phyloP scores from a whole-genome alignment of 2,113 vertebrate genomes.

The Procavia capensis region DNA sequence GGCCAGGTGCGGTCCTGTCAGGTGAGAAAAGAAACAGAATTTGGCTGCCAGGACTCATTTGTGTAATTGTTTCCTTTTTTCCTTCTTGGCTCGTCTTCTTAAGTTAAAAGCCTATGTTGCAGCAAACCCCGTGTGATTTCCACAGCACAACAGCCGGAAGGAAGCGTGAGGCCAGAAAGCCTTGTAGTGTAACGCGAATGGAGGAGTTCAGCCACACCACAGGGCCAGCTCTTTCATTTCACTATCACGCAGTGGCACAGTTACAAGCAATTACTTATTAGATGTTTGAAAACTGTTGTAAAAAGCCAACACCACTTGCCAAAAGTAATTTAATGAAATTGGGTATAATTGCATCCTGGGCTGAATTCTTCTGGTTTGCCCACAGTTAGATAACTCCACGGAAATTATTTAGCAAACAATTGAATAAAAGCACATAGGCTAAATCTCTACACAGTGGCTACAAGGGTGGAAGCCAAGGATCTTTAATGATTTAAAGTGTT shows the following conservation, averaged over 20 bases:
- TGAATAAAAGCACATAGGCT: conserved; percentile 55
- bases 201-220: neutral
- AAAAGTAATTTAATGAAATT: conserved; percentile 75
- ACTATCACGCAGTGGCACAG: conserved; percentile 69
- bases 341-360: conserved; percentile 64
- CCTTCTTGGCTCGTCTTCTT: conserved; percentile 43
- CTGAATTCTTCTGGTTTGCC: conserved; percentile 64
- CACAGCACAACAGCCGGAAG: conserved; percentile 53
- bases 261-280: conserved; percentile 78
- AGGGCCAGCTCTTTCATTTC: conserved; percentile 64
- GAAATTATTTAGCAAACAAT: conserved; percentile 66
- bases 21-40: conserved; percentile 52
- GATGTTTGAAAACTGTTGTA: conserved; percentile 61
- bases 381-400: conserved; percentile 60
- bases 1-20: conserved; percentile 24
- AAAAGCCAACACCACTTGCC: conserved; percentile 63
- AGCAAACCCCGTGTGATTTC: conserved; percentile 66
- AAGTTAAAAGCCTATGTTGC: conserved; percentile 52
- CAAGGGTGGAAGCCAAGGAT: neutral
- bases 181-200: conserved; percentile 47
- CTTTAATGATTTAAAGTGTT: neutral
- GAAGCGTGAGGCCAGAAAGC: conserved; percentile 50
- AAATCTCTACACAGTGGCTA: neutral
- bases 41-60: conserved; percentile 53
- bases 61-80: conserved; percentile 50